These are phyloP conservation scores for Balearica regulorum DNA, from an alignment of 2,797 vertebrate species.

Conservation along the genomic window DNA sequence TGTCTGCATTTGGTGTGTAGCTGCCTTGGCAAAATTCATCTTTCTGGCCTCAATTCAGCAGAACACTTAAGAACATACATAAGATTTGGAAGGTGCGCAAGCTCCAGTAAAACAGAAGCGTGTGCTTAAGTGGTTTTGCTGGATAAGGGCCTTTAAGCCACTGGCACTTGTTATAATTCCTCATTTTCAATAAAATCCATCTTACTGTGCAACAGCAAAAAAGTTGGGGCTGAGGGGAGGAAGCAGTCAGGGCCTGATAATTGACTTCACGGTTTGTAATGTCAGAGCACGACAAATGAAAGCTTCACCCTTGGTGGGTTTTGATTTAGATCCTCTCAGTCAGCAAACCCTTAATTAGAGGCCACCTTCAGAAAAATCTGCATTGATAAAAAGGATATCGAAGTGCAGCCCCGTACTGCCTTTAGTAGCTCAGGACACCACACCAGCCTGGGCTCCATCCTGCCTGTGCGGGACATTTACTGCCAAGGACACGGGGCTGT, in stretches of 20 bases:
- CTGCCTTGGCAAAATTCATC: not conserved
- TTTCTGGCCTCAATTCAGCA: slow-evolving; percentile 33
- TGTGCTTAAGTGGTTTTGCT: slow-evolving; percentile 31
- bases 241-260: not conserved
- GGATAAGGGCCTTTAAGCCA: not conserved
- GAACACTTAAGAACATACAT: not conserved
- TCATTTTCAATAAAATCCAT: slow-evolving; percentile 19
- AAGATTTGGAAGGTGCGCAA: not conserved
- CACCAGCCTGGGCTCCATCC: not conserved
- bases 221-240: not conserved
- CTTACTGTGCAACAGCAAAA: not conserved
- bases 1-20: not conserved
- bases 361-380: slow-evolving; percentile 60
- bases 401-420: not conserved
- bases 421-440: not conserved
- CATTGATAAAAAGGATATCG: slow-evolving; percentile 2
- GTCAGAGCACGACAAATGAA: slow-evolving; percentile 45
- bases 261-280: slow-evolving; percentile 41
- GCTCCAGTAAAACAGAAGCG: not conserved
- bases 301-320: slow-evolving; percentile 24
- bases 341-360: slow-evolving; percentile 65
- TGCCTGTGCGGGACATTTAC: not conserved
- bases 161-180: not conserved
- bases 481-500: slow-evolving; percentile 36
- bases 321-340: slow-evolving; percentile 51